A percentile compares a stretch with the other conserved stretches of the same genome.
phyloP scores from a whole-genome alignment of 2,888 invertebrate species.

The Pediacus dermestoides region DNA sequence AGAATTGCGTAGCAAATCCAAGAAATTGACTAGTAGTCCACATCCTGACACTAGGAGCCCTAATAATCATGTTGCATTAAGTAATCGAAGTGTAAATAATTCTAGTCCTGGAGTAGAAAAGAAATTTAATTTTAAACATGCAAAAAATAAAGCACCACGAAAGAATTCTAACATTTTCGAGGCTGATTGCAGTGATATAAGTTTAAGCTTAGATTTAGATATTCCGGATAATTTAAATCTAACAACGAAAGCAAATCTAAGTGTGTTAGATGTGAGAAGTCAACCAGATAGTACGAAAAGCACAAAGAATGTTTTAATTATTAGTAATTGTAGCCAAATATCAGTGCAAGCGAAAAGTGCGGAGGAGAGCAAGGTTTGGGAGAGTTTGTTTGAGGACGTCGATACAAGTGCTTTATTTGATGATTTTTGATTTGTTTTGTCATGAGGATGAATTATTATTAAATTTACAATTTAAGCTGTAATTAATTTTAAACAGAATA shows the following conservation, averaged over 20 bases:
- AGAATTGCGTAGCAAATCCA: too few species aligned
- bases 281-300: neutral
- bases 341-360: constrained; percentile 20
- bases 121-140: constrained; percentile 15
- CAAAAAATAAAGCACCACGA: neutral
- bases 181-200: neutral
- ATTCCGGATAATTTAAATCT: neutral
- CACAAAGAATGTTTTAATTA: too few species aligned
- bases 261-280: too few species aligned
- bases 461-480: neutral
- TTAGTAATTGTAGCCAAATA: constrained; percentile 19
- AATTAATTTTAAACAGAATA: neutral
- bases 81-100: constrained; percentile 7
- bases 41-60: too few species aligned
- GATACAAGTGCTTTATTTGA: constrained; percentile 36
- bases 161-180: neutral
- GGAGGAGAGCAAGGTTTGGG: constrained; percentile 31
- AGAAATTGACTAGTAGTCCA: too few species aligned
- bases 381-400: constrained; percentile 32
- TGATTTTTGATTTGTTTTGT: constrained; percentile 31
- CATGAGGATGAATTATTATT: constrained; percentile 3
- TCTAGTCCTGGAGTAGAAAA: constrained; percentile 1
- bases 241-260: neutral
- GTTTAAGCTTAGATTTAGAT: neutral
- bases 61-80: neutral